These are phyloP conservation scores for Gonatopus flavifemur DNA, from an alignment of 1,140 invertebrate genomes.

Conservation along the genomic window DNA sequence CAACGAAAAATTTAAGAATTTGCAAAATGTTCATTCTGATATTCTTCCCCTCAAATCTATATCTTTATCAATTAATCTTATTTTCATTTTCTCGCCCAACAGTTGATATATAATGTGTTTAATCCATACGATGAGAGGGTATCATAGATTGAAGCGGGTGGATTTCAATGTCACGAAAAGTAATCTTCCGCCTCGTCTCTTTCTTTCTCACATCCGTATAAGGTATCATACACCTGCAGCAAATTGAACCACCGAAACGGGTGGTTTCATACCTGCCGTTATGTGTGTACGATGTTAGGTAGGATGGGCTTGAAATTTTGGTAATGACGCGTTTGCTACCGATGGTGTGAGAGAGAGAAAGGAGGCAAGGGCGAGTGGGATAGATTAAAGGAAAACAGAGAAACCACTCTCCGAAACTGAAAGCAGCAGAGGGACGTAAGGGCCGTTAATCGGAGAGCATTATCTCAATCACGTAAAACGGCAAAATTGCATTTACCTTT, in stretches of 20 bases:
- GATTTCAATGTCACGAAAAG: no score
- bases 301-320: slow-evolving; percentile 47
- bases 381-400: slow-evolving; percentile 5
- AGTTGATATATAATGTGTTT: no score
- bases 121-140: no score
- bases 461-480: slow-evolving; percentile 61
- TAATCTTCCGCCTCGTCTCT: no score
- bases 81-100: no score
- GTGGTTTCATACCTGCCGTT: slow-evolving; percentile 18
- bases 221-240: slow-evolving; percentile 28
- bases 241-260: slow-evolving; percentile 24
- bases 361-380: slow-evolving; percentile 9
- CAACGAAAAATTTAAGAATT: no score
- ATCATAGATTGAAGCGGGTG: no score
- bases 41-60: no score
- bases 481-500: slow-evolving; percentile 61
- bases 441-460: slow-evolving; percentile 57
- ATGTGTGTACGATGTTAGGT: slow-evolving; percentile 31
- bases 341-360: slow-evolving; percentile 22
- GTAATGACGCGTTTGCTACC: slow-evolving; percentile 54
- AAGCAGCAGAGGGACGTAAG: slow-evolving; percentile 14
- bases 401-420: slow-evolving; percentile 6
- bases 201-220: no score
- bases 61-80: no score
- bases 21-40: no score